A percentile compares a stretch with the other conserved stretches of the same genome.
These are phyloP conservation scores for Chalcis sispes DNA, from an alignment of 2,888 invertebrate species.

Conservation along the genomic window DNA sequence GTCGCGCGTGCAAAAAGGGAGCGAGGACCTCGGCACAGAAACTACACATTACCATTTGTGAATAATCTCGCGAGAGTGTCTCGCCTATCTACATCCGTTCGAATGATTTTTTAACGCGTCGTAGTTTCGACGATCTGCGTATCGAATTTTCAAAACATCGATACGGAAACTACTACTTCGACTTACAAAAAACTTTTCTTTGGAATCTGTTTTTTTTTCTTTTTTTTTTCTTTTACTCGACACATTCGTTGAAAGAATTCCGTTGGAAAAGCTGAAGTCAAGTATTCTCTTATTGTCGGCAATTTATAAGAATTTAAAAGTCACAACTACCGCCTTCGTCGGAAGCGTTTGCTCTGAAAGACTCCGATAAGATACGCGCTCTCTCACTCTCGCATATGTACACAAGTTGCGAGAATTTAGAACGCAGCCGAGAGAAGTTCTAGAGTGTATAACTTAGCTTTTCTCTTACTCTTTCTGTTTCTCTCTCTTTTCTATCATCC, in stretches of 20 bases:
- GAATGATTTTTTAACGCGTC: conserved; percentile 7
- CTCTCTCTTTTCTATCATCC: too few species aligned
- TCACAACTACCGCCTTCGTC: not conserved
- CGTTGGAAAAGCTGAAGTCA: conserved; percentile 29
- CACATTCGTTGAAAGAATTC: conserved; percentile 11
- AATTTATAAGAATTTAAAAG: conserved; percentile 37
- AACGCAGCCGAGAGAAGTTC: too few species aligned
- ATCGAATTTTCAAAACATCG: too few species aligned
- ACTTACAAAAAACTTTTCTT: too few species aligned
- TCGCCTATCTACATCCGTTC: not conserved
- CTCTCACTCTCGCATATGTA: not conserved
- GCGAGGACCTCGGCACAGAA: conserved; percentile 40
- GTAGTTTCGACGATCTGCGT: not conserved
- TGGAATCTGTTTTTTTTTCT: too few species aligned
- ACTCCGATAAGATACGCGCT: conserved; percentile 27
- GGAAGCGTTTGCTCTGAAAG: conserved; percentile 18
- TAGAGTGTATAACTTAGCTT: too few species aligned
- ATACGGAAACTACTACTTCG: too few species aligned
- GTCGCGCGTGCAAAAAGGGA: conserved; percentile 10
- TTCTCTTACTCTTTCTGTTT: too few species aligned
- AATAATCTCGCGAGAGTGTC: conserved; percentile 13
- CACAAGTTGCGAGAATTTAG: not conserved
- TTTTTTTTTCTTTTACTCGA: not conserved
- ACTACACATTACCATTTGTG: conserved; percentile 37
- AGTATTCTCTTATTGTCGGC: conserved; percentile 14